Conservation (phyloP, 2,888 invertebrate genomes). For the Mythimna vitellina region DNA sequence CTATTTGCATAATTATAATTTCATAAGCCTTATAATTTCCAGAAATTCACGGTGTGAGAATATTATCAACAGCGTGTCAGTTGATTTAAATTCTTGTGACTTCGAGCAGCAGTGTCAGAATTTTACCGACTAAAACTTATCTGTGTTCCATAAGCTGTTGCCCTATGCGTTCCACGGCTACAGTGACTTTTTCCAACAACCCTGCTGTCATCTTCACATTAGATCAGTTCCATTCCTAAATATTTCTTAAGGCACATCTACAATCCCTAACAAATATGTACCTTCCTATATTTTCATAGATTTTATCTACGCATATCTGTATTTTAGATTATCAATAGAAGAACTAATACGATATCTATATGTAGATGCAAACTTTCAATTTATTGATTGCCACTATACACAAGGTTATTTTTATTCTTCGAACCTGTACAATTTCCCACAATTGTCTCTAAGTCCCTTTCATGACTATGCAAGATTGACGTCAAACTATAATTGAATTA, state of each 20-base stretch:
- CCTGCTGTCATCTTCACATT: no score
- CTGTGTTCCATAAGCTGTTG: no score
- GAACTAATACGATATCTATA: background rate
- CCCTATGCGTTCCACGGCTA: no score
- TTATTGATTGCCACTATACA: slow-evolving; percentile 29
- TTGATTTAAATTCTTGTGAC: background rate
- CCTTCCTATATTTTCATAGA: no score
- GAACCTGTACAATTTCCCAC: slow-evolving; percentile 53
- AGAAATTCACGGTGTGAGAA: slow-evolving; percentile 1
- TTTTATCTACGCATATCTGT: background rate
- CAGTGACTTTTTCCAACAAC: no score
- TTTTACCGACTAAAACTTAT: no score
- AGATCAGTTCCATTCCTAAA: no score
- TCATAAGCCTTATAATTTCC: background rate
- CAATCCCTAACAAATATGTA: no score
- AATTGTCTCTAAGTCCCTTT: slow-evolving; percentile 21
- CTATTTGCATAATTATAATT: no score
- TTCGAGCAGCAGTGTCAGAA: no score
- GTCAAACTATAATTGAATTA: slow-evolving; percentile 35
- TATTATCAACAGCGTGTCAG: background rate
- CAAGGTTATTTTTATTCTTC: slow-evolving; percentile 3
- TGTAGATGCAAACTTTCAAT: background rate
- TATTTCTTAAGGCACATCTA: no score
- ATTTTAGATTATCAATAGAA: background rate
- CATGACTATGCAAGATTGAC: slow-evolving; percentile 12